These are phyloP conservation scores for Altica lythri DNA, from an alignment of 2,888 invertebrate species.

Conservation along the genomic window DNA sequence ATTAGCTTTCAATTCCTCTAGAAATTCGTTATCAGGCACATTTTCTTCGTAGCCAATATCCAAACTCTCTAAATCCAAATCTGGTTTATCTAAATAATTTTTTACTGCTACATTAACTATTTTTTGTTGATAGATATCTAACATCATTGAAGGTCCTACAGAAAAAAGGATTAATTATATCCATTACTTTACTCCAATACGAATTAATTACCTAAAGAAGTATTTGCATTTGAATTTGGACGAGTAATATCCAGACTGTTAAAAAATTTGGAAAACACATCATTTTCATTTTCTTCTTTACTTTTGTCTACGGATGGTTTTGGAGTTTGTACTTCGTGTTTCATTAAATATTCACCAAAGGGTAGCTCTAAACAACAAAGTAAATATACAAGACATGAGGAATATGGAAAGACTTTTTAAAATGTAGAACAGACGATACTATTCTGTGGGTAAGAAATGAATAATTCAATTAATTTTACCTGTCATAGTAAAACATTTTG, in stretches of 20 bases:
- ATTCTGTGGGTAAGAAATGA: not conserved
- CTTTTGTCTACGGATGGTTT: conserved; percentile 10
- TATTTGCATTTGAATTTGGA: conserved; percentile 26
- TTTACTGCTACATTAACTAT: conserved; percentile 13
- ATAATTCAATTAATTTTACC: not conserved
- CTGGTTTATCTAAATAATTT: conserved; percentile 18
- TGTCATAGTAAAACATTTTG: conserved; percentile 34
- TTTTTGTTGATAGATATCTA: conserved; percentile 17
- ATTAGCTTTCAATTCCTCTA: conserved; percentile 24
- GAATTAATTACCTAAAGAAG: conserved; percentile 25
- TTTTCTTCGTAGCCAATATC: conserved; percentile 11
- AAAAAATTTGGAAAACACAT: conserved; percentile 32
- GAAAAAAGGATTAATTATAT: not conserved
- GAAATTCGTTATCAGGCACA: conserved; percentile 18
- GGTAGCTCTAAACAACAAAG: conserved; percentile 27
- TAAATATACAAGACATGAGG: not conserved
- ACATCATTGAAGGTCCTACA: conserved; percentile 23
- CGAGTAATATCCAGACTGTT: conserved; percentile 32
- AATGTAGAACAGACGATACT: not conserved
- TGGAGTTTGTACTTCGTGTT: conserved; percentile 22
- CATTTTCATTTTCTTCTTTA: conserved; percentile 24
- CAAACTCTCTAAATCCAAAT: conserved; percentile 20
- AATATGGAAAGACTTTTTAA: not conserved
- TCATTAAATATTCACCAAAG: conserved; percentile 33
- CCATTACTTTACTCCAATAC: not conserved